Percentiles rank a stretch among this genome's conserved stretches.
These are phyloP conservation scores for Neuroterus valhalla DNA, from an alignment of 1,140 invertebrate species.

Conservation along the genomic window DNA sequence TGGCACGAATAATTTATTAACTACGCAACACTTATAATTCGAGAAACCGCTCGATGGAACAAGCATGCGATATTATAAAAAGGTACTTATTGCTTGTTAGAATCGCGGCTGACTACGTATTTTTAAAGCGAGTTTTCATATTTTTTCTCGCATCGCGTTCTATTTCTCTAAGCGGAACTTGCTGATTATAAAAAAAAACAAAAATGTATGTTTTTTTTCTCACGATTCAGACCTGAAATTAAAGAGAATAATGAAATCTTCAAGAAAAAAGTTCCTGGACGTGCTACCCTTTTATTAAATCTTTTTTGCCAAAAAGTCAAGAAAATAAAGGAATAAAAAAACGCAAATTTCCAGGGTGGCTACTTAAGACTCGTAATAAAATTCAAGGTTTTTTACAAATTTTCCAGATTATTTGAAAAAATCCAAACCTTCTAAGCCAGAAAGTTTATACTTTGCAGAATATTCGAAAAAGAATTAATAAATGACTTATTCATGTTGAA, in stretches of 20 bases:
- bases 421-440: too few relatives aligned
- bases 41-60: slow-evolving; percentile 26
- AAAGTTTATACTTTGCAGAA: too few relatives aligned
- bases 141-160: not conserved
- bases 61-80: slow-evolving; percentile 28
- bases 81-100: not conserved
- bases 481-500: too few relatives aligned
- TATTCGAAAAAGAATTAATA: too few relatives aligned
- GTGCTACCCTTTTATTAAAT: not conserved
- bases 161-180: not conserved
- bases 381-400: too few relatives aligned
- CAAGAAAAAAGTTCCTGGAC: not conserved
- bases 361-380: too few relatives aligned
- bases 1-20: slow-evolving; percentile 18
- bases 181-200: slow-evolving; percentile 13
- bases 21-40: slow-evolving; percentile 25
- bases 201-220: slow-evolving; percentile 4
- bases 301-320: too few relatives aligned
- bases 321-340: too few relatives aligned
- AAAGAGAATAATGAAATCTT: not conserved
- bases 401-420: too few relatives aligned
- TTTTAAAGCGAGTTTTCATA: slow-evolving; percentile 4
- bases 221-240: not conserved
- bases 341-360: too few relatives aligned
- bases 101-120: slow-evolving; percentile 9